A percentile compares a stretch with the other conserved stretches of the same genome.
phyloP scores from a whole-genome alignment of 2,888 invertebrate species.

The Acleris emargana region DNA sequence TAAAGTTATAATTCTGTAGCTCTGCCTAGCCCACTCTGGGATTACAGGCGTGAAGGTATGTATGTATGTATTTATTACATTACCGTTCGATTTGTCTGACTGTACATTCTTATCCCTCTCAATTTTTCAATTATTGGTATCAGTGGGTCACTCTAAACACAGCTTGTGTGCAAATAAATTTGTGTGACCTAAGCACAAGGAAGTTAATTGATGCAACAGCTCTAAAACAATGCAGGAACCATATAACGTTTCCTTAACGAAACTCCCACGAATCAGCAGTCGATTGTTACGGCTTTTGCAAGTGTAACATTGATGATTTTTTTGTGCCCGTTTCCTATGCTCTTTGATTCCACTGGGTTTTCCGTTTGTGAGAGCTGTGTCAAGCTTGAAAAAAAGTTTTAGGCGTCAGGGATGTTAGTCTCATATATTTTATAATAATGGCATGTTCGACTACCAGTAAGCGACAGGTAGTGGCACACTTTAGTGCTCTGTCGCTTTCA shows the following conservation, averaged over 20 bases:
- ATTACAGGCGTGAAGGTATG: no score
- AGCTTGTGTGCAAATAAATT: conserved; percentile 41
- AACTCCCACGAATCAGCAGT: conserved; percentile 65
- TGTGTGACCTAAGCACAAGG: conserved; percentile 44
- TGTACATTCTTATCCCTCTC: neutral
- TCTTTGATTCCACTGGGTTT: conserved; percentile 12
- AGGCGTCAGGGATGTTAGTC: no score
- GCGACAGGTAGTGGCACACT: no score
- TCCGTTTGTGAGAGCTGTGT: neutral
- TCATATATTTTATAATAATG: no score
- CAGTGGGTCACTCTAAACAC: conserved; percentile 14
- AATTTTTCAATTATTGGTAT: neutral
- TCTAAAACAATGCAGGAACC: conserved; percentile 47
- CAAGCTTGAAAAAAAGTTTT: no score
- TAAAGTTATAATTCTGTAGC: no score
- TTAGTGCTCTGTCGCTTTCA: no score
- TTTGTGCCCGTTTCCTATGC: conserved; percentile 27
- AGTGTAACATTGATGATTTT: conserved; percentile 44
- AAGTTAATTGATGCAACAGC: conserved; percentile 47
- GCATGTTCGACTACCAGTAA: no score
- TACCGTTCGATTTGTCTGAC: no score
- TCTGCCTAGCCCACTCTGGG: no score
- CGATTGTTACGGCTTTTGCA: conserved; percentile 66
- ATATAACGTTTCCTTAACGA: conserved; percentile 49
- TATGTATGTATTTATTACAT: no score